phyloP scores from a whole-genome alignment of 2,888 invertebrate genomes.

The Melanotus villosus region DNA sequence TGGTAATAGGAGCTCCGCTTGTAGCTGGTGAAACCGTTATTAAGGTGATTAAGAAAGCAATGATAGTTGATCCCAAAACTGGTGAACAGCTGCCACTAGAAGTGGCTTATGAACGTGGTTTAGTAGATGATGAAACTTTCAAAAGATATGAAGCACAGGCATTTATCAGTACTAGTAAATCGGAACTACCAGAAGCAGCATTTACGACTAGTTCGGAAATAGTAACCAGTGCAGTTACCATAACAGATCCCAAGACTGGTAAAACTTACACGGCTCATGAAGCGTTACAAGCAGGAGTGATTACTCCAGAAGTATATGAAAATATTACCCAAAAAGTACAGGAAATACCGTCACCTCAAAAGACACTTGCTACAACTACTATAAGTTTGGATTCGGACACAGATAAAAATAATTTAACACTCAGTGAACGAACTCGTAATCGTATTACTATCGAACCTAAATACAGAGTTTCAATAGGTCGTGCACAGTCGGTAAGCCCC shows the following conservation, averaged over 20 bases:
- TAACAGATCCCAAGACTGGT: constrained; percentile 69
- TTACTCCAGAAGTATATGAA: constrained; percentile 47
- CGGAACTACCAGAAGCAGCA: constrained; percentile 22
- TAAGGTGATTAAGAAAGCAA: constrained; percentile 69
- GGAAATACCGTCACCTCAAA: constrained; percentile 54
- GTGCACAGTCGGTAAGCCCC: constrained; percentile 73
- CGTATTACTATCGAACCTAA: constrained; percentile 76
- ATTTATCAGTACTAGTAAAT: constrained; percentile 38
- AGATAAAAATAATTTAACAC: constrained; percentile 66
- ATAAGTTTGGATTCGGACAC: constrained; percentile 60
- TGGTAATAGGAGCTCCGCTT: constrained; percentile 82
- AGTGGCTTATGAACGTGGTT: constrained; percentile 83
- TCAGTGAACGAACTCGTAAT: constrained; percentile 73
- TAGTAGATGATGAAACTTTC: constrained; percentile 75
- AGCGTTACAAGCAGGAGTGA: constrained; percentile 65
- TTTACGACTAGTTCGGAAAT: constrained; percentile 45
- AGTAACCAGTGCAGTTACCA: constrained; percentile 31
- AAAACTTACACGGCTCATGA: constrained; percentile 65
- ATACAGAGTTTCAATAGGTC: constrained; percentile 76
- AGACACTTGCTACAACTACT: constrained; percentile 60
- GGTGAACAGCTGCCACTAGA: constrained; percentile 86
- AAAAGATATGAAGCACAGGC: constrained; percentile 71
- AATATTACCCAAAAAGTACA: constrained; percentile 64
- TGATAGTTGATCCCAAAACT: constrained; percentile 84
- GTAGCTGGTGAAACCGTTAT: constrained; percentile 78